These are phyloP conservation scores for Paguma larvata DNA, from an alignment of 2,797 vertebrate species.

Conservation along the genomic window DNA sequence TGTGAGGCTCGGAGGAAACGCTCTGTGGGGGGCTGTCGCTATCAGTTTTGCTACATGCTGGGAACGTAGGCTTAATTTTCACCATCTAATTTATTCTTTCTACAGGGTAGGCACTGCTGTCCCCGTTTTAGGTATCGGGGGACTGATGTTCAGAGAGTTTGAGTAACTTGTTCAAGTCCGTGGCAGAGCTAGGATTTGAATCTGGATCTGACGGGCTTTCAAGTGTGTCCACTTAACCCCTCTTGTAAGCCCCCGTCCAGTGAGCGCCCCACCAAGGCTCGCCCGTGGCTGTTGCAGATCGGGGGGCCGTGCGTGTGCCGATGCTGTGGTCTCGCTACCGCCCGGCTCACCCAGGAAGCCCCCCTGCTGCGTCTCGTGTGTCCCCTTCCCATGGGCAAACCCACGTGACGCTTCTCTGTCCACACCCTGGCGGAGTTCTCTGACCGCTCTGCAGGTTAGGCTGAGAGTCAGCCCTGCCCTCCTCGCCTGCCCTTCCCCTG, in stretches of 20 bases:
- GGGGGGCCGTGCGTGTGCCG: not conserved
- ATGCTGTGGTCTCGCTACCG: rapidly evolving
- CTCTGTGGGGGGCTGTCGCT: not conserved
- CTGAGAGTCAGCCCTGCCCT: not conserved
- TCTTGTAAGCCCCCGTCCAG: not conserved
- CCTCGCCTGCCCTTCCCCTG: not conserved
- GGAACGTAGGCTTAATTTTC: not conserved
- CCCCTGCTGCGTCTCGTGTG: not conserved
- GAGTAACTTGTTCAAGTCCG: not conserved
- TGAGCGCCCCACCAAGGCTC: not conserved
- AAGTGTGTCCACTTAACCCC: not conserved
- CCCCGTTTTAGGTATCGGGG: not conserved
- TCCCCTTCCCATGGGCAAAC: not conserved
- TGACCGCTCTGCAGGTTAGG: not conserved
- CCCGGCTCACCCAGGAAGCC: rapidly evolving
- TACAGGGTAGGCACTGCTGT: not conserved
- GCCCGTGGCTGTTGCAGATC: rapidly evolving
- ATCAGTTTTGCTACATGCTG: not conserved
- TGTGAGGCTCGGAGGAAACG: rapidly evolving
- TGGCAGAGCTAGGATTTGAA: not conserved
- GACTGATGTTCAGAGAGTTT: not conserved
- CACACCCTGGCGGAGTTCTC: not conserved
- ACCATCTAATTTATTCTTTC: no score
- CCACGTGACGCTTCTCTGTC: not conserved
- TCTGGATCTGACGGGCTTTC: not conserved